Evolutionary conservation across 1,140 invertebrate species (phyloP), one percentile per base, ranked within the genome.

Genomic region (Drosophila neocordata): DNA sequence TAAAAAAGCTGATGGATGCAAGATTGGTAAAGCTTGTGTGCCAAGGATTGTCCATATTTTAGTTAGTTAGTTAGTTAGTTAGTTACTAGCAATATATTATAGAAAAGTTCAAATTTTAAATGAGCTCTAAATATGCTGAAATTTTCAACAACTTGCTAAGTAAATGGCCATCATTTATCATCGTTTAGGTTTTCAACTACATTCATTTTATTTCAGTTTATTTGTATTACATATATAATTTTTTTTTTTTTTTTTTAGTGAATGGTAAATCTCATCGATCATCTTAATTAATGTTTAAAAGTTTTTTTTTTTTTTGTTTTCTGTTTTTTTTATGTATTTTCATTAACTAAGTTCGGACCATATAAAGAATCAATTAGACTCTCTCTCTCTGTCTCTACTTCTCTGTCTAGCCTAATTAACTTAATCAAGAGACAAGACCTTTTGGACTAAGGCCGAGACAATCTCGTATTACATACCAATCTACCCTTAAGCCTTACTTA

Each of bases 401-500:
- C 27, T 31, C 27, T 4, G 27, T 31, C 27, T 9, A 9, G 15
- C 8, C 68, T 74, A 74, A 74, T 74, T 74, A 74, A 61, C 34
- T 58, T 74, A 74, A 74, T 74, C 72, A 38, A 65, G 51, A 67
- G 9, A 59, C 71, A 58, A 71, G n/a, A 35, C 15, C 15, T 35
- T n/a, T n/a, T 3, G 11, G 20, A 18, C 51, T 13, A 12, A 9
- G n/a, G 53, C 24, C 70, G 63, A 68, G 72, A 72, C 67, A 51
- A 74, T 74, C 71, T 55, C 56, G 72, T 34, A n/a, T 55, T 55
- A 31, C 7, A 31, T 3, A 31, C 27, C 52, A 27, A 15, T 27
- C 53, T 15, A 48, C 41, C 56, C 63, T 55, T 74, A 74, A 74
- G 72, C 57, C 64, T 64, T 64, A 75, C 41, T 85, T 78, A 85